A percentile compares a stretch with the other conserved stretches of the same genome.
Evolutionary conservation across 2,113 vertebrate species (phyloP).

Genomic region (Addax nasomaculatus): DNA sequence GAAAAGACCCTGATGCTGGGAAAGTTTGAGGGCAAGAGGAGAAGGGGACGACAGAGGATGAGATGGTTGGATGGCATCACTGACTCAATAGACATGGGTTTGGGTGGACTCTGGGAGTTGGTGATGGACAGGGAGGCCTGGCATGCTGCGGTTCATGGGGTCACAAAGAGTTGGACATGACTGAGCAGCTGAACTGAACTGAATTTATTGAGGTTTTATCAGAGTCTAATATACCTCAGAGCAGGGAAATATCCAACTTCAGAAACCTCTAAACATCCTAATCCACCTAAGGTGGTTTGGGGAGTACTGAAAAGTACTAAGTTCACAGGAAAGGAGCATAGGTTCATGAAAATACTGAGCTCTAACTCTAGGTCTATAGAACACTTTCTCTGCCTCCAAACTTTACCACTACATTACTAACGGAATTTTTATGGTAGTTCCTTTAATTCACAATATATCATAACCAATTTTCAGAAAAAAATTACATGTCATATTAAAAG

Average conservation of each 20-base stretch:
- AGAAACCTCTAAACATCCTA: neutral
- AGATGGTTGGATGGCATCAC: no score
- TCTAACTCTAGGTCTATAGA: neutral
- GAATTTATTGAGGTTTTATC: neutral
- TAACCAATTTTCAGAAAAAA: neutral
- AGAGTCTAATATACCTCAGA: neutral
- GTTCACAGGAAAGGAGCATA: neutral
- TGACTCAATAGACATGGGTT: no score
- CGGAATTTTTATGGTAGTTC: neutral
- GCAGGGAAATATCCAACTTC: neutral
- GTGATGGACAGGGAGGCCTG: no score
- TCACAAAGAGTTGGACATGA: no score
- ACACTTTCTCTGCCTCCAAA: neutral
- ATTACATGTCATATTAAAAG: neutral
- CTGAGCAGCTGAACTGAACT: no score
- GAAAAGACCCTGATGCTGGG: no score
- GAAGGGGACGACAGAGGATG: no score
- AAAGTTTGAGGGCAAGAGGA: no score
- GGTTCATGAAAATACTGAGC: neutral
- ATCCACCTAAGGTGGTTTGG: neutral
- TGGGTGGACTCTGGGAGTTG: no score
- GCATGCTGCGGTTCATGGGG: accelerated
- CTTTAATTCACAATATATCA: neutral
- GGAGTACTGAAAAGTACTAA: neutral
- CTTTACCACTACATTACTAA: neutral